Evolutionary conservation across 2,797 vertebrate genomes (phyloP), one percentile per base, ranked within the genome.

Genomic region (Erpetoichthys calabaricus): DNA sequence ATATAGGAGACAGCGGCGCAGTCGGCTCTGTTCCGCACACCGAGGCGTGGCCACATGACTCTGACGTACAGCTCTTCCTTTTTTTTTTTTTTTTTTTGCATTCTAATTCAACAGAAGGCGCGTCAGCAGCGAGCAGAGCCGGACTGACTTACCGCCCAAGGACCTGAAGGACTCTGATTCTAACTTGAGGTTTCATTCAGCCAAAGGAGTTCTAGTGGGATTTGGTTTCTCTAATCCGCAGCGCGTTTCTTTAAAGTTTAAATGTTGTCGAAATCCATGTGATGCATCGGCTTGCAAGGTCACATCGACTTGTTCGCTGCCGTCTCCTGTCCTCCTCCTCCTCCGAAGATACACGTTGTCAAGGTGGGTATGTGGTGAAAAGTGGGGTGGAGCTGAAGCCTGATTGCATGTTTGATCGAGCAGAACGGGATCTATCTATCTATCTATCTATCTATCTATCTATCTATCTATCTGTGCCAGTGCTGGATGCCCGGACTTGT

Each of bases 31-130:
- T 49, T 49, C 47, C n/a, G 7, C 47, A 49, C 55, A 76, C 25
- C 25, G 25, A 78, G 83, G 83, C 81, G 84, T 80, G 84, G 80
- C 76, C 78, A 79, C 60, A 59, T 70, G 73, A 70, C 72, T 70
- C 67, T 60, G 68, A 49, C 47, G 47, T 49, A 75, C 70, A 73
- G 70, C 56, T 6, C 46, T 9, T 47, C 47, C 7, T n/a, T 49
- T n/a, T 49, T 42, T 42, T 42, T 42, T 3, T 42, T 42, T 42
- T 42, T 42, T 65, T 68, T 74, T 65, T 67, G 47, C 67, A 69
- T 71, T 75, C 66, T 76, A 71, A 75, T 75, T 70, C 67, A 72
- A 74, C 65, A 58, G 63, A 59, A 60, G 59, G 65, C 25, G 25
- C 58, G 59, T 57, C 66, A 53, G 56, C 52, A 65, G 69, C 68